Base-by-base conservation (phyloP, 2,113 vertebrate genomes). In the Misgurnus mizolepis region DNA sequence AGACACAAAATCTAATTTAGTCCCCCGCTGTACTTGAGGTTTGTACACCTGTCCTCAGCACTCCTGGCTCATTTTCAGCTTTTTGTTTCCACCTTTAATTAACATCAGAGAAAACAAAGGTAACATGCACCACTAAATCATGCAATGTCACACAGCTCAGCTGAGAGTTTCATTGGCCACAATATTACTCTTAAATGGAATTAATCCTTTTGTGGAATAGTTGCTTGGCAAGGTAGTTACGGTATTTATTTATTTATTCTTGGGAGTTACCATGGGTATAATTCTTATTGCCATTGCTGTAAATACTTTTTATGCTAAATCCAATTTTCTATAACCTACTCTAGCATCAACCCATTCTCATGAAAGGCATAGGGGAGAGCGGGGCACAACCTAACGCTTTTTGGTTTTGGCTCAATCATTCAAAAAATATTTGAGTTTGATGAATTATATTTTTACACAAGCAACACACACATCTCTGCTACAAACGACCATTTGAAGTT, bases 81-180 rank as follows among this genome's bases (percentile, higher is more conserved):
- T 86, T 90, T 82, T 89, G 86, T 84, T 88, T 82, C 8, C 84
- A 87, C 85, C 89, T 89, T 91, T 90, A 90, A 91, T 89, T 90
- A 89, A 87, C 81, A 87, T 70, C 84, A 78, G 83, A 88, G 85
- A 90, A 83, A 88, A 85, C 84, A 84, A 88, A 66, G 65, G 73
- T 53, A 82, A 75, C 49, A 40, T 34, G 78, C 83, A 79, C 58
- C 22, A 34, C 58, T 75, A 64, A 75, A 75, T 60, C 41, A 41
- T 27, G 67, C 83, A 87, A 85, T 86, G 88, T 86, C 84, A 86
- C 79, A 72, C 80, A 64, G 47, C 65, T 58, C 64, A 79, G 53
- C 12, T 49, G 73, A 75, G 73, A 75, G 14, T 39, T 73, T 27
- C 11, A 43, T 74, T 7, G 40, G 53, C 71, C 71, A 61, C 55